Conservation (phyloP, 1,140 invertebrate species). For the Anoplophora glabripennis region DNA sequence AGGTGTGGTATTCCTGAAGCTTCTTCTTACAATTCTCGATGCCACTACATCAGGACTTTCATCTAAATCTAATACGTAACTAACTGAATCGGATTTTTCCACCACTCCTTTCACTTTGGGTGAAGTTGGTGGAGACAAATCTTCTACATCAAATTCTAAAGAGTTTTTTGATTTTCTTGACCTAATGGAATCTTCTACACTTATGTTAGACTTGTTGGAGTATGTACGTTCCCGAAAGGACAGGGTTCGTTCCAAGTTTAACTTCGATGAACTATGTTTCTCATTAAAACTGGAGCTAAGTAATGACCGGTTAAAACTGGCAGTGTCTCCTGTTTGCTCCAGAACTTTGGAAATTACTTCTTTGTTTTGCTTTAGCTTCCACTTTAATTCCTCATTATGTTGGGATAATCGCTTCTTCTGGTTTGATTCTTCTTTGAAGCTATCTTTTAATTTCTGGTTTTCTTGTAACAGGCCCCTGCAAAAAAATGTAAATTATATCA, state of each 20-base stretch:
- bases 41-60: constrained; percentile 66
- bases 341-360: constrained; percentile 56
- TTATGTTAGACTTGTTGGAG: constrained; percentile 15
- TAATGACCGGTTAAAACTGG: constrained; percentile 33
- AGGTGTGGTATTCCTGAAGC: constrained; percentile 46
- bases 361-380: constrained; percentile 75
- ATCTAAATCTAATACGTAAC: constrained; percentile 77
- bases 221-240: constrained; percentile 34
- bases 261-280: constrained; percentile 22
- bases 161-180: constrained; percentile 32
- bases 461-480: constrained; percentile 47
- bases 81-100: constrained; percentile 78
- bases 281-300: constrained; percentile 44
- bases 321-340: constrained; percentile 39
- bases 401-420: constrained; percentile 73
- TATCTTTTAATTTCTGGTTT: constrained; percentile 68
- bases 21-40: constrained; percentile 57
- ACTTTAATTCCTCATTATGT: constrained; percentile 83
- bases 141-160: constrained; percentile 26
- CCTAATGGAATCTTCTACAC: constrained; percentile 9
- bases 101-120: constrained; percentile 74
- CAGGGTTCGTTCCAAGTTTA: constrained; percentile 36
- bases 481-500: constrained; percentile 1
- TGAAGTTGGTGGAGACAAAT: constrained; percentile 57
- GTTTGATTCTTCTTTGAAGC: constrained; percentile 67